phyloP scores from a whole-genome alignment of 2,797 vertebrate species.

The Enteromius viviparus region DNA sequence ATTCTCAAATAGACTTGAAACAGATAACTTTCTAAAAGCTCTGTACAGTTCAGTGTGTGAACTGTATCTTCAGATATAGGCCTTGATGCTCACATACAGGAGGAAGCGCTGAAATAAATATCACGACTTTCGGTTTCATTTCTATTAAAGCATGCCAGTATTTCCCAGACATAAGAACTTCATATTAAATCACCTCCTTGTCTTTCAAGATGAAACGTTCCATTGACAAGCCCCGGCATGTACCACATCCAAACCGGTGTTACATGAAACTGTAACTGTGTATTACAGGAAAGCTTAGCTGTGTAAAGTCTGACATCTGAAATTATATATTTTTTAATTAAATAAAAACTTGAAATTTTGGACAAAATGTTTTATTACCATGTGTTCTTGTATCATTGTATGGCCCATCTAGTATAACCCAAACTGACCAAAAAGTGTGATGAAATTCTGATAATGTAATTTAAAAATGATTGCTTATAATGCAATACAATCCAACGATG shows the following conservation, averaged over 20 bases:
- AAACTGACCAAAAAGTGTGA: not conserved
- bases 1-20: constrained; percentile 7
- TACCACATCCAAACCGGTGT: not conserved
- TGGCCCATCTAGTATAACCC: not conserved
- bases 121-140: not conserved
- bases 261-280: not conserved
- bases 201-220: not conserved
- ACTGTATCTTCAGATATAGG: not conserved
- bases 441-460: not conserved
- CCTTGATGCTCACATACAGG: not conserved
- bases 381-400: not conserved
- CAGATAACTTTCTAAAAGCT: not conserved
- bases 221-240: constrained; percentile 1
- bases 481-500: not conserved
- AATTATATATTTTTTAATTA: not conserved
- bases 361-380: not conserved
- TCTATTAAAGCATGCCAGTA: not conserved
- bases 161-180: not conserved
- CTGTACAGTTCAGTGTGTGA: not conserved
- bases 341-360: not conserved
- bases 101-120: not conserved
- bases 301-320: not conserved
- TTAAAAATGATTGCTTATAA: not conserved
- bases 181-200: not conserved
- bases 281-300: not conserved